A percentile compares a stretch with the other conserved stretches of the same genome.
These are phyloP conservation scores for Bothrops alternatus DNA, from an alignment of 2,797 vertebrate genomes.

Conservation along the genomic window DNA sequence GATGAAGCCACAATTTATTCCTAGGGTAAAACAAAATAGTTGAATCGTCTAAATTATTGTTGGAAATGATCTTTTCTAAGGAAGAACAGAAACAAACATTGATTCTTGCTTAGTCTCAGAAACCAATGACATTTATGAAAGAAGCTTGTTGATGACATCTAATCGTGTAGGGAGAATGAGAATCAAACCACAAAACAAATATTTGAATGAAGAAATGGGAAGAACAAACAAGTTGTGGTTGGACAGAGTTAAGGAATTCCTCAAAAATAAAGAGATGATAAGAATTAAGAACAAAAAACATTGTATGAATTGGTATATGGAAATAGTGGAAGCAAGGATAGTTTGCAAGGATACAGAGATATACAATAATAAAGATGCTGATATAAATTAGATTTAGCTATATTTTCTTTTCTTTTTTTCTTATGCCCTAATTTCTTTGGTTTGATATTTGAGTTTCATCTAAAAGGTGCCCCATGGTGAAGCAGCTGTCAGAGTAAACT, in stretches of 20 bases:
- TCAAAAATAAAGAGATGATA: not conserved
- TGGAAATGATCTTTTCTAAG: conserved; percentile 10
- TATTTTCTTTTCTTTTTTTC: not conserved
- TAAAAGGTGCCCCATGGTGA: not conserved
- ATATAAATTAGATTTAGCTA: not conserved
- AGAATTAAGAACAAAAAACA: not conserved
- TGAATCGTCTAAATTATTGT: not conserved
- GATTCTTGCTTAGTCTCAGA: not conserved
- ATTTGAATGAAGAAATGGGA: not conserved
- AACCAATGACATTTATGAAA: not conserved
- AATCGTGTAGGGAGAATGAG: not conserved
- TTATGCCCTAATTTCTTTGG: not conserved
- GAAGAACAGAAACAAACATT: not conserved
- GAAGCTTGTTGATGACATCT: not conserved
- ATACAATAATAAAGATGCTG: not conserved
- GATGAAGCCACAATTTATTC: conserved; percentile 25
- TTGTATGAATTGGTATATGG: not conserved
- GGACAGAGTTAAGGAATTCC: not conserved
- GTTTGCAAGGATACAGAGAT: not conserved
- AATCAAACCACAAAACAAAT: not conserved
- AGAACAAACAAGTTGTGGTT: not conserved
- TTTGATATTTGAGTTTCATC: not conserved
- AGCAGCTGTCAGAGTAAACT: not conserved
- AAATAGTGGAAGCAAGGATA: not conserved
- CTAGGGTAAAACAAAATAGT: not conserved